Conservation (phyloP, 30 jellyfish, hydroid and myxozoan genomes). For the Aurelia sp. region DNA sequence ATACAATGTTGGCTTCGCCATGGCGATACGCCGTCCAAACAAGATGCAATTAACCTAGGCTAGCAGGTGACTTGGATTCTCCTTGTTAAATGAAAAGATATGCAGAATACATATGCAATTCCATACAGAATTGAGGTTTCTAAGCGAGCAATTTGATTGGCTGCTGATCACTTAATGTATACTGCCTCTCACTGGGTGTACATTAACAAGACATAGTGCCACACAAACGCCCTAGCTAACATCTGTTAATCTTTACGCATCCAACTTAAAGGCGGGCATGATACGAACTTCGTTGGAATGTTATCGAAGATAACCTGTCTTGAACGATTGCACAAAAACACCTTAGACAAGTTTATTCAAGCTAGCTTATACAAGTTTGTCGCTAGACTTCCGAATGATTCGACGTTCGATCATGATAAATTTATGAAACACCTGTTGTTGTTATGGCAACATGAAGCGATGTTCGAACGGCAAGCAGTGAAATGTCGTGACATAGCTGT, state of each 20-base stretch:
- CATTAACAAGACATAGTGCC: slow-evolving; percentile 30
- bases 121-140: slow-evolving; percentile 75
- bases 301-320: slow-evolving; percentile 40
- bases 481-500: slow-evolving; percentile 22
- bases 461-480: slow-evolving; percentile 20
- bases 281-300: slow-evolving; percentile 53
- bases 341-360: slow-evolving; percentile 28
- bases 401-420: slow-evolving; percentile 79
- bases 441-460: slow-evolving; percentile 69
- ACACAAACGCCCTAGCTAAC: slow-evolving; percentile 13
- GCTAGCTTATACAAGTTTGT: neutral
- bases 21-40: slow-evolving; percentile 78
- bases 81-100: slow-evolving; percentile 36
- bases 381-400: slow-evolving; percentile 38
- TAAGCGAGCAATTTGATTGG: slow-evolving; percentile 71
- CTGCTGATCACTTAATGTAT: slow-evolving; percentile 7
- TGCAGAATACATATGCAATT: slow-evolving; percentile 34
- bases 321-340: slow-evolving; percentile 28
- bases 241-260: slow-evolving; percentile 11
- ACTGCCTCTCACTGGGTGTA: slow-evolving; percentile 32
- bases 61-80: slow-evolving; percentile 74
- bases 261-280: neutral
- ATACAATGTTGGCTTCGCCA: slow-evolving; percentile 51
- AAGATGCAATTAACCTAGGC: slow-evolving; percentile 65
- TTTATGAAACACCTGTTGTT: slow-evolving; percentile 93